These are phyloP conservation scores for Balaeniceps rex DNA, from an alignment of 2,113 vertebrate genomes.

Conservation along the genomic window DNA sequence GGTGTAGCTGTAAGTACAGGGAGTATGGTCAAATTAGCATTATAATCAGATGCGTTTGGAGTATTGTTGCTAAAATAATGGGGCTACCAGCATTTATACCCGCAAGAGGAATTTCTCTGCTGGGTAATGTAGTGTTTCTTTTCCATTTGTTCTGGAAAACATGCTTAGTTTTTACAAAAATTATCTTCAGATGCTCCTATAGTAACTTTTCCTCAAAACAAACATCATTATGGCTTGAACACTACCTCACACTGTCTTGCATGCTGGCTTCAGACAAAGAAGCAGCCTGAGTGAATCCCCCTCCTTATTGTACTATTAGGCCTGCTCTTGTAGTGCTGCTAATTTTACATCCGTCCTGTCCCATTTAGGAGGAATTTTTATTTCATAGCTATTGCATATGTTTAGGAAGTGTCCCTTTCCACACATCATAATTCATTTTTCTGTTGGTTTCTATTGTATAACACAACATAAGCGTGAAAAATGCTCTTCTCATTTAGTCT, in stretches of 20 bases:
- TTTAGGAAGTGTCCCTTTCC: slow-evolving; percentile 18
- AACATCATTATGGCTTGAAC: neutral
- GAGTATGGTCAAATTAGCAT: neutral
- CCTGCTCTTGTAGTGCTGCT: neutral
- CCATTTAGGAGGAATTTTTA: neutral
- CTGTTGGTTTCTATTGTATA: neutral
- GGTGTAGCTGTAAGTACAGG: neutral
- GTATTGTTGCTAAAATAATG: neutral
- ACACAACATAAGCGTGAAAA: neutral
- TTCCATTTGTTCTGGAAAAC: neutral
- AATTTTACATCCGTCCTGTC: neutral
- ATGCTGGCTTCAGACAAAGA: neutral
- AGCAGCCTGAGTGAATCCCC: fast-evolving
- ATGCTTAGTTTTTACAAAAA: neutral
- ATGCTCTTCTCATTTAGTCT: neutral
- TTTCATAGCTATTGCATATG: neutral
- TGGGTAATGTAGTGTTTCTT: neutral
- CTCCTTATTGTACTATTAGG: neutral
- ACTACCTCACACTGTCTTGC: neutral
- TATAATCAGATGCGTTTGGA: neutral
- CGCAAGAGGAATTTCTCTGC: neutral
- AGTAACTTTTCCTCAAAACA: neutral
- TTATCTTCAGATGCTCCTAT: neutral
- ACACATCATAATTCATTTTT: neutral
- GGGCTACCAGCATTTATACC: neutral